Evolutionary conservation across 2,797 vertebrate genomes (phyloP).

Genomic region (Pseudochaenichthys georgianus): DNA sequence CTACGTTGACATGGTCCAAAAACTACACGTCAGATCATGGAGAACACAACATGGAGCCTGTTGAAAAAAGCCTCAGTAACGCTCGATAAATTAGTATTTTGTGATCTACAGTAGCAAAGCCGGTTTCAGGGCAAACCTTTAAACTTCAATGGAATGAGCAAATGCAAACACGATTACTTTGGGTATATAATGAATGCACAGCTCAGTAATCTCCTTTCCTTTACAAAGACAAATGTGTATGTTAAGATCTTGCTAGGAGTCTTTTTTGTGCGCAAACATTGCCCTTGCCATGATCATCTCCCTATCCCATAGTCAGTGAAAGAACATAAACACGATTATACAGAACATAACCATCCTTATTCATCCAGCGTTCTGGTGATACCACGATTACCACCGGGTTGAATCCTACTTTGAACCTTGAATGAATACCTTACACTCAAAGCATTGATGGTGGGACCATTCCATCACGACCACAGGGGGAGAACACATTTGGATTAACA

Average conservation of each 20-base stretch:
- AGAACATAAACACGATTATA: constrained; percentile 34
- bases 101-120: constrained; percentile 20
- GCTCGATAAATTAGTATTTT: constrained; percentile 12
- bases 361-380: constrained; percentile 3
- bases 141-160: constrained; percentile 24
- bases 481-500: constrained; percentile 4
- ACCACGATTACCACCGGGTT: constrained; percentile 20
- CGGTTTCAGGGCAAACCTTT: background rate
- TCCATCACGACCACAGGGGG: constrained; percentile 21
- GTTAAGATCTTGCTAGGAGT: constrained; percentile 40
- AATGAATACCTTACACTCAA: constrained; percentile 28
- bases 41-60: background rate
- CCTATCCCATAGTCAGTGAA: constrained; percentile 13
- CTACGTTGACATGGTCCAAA: background rate
- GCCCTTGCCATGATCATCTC: constrained; percentile 25
- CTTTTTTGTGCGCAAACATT: constrained; percentile 23
- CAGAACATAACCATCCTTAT: constrained; percentile 3
- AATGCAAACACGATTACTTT: constrained; percentile 43
- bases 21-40: background rate
- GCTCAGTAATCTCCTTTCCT: constrained; percentile 30
- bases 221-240: constrained; percentile 22
- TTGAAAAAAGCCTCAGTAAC: background rate
- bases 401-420: constrained; percentile 27
- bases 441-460: constrained; percentile 15
- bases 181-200: constrained; percentile 28